phyloP scores from a whole-genome alignment of 2,888 invertebrate species.

The Conistra vaccinii region DNA sequence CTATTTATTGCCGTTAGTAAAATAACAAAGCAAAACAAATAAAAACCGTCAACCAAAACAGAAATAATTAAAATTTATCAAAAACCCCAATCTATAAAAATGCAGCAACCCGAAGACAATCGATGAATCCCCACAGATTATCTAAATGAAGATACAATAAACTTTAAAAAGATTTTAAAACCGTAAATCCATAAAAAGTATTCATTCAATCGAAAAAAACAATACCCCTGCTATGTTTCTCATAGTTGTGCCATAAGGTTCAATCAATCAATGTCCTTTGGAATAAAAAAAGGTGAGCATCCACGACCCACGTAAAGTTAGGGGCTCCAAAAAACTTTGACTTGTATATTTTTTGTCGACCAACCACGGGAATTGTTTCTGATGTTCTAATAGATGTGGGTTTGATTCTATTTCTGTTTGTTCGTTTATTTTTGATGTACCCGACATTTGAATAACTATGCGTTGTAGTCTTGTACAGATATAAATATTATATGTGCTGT shows the following conservation, averaged over 20 bases:
- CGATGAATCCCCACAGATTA: slow-evolving; percentile 73
- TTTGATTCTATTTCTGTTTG: slow-evolving; percentile 76
- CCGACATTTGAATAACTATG: slow-evolving; percentile 41
- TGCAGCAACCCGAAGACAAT: slow-evolving; percentile 53
- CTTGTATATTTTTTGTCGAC: slow-evolving; percentile 83
- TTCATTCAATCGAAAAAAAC: slow-evolving; percentile 79
- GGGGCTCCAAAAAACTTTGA: slow-evolving; percentile 83
- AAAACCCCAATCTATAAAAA: slow-evolving; percentile 52
- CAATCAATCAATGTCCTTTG: slow-evolving; percentile 90
- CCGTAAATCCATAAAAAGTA: slow-evolving; percentile 74
- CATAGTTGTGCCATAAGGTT: slow-evolving; percentile 87
- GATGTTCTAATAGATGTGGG: slow-evolving; percentile 79
- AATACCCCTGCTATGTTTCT: slow-evolving; percentile 85
- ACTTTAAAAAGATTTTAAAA: slow-evolving; percentile 77
- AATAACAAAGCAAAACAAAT: slow-evolving; percentile 34
- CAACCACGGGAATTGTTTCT: slow-evolving; percentile 83
- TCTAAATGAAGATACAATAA: slow-evolving; percentile 89
- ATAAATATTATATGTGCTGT: background rate
- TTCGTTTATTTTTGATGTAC: slow-evolving; percentile 54
- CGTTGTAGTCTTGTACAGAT: slow-evolving; percentile 15
- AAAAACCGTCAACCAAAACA: background rate
- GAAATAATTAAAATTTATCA: slow-evolving; percentile 41
- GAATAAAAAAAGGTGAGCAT: slow-evolving; percentile 85
- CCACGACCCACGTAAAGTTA: slow-evolving; percentile 88
- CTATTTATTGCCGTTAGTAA: slow-evolving; percentile 24